A percentile compares a stretch with the other conserved stretches of the same genome.
phyloP scores from a whole-genome alignment of 37 sponge, comb jelly and placozoan genomes.

The Cliona cf. orientalis region DNA sequence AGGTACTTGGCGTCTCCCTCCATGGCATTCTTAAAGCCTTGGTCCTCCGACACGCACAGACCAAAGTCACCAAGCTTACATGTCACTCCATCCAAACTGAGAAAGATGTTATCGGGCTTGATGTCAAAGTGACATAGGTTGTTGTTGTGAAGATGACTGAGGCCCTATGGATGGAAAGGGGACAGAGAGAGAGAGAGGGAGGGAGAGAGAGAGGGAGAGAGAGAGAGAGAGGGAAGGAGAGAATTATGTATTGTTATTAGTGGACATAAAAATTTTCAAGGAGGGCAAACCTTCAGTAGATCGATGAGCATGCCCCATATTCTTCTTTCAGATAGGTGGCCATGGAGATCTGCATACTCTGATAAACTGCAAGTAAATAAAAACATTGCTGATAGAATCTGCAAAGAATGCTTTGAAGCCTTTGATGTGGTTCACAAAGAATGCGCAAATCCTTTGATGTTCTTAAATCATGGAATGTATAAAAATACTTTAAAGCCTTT shows the following conservation, averaged over 20 bases:
- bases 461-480: too few relatives aligned
- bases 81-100: conserved; percentile 42
- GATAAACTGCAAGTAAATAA: conserved; percentile 37
- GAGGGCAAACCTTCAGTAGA: conserved; percentile 34
- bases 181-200: not conserved
- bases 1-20: conserved; percentile 92
- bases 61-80: conserved; percentile 94
- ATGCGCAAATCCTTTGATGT: too few relatives aligned
- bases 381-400: too few relatives aligned
- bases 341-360: conserved; percentile 75
- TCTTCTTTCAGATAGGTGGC: conserved; percentile 39
- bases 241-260: not conserved
- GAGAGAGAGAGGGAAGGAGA: not conserved
- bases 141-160: conserved; percentile 86
- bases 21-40: conserved; percentile 29
- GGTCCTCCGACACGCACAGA: conserved; percentile 55
- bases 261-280: not conserved
- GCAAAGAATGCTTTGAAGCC: too few relatives aligned
- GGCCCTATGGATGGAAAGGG: conserved; percentile 55
- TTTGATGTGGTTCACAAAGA: too few relatives aligned
- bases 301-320: conserved; percentile 62
- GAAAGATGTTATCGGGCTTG: conserved; percentile 93
- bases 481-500: not conserved
- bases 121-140: conserved; percentile 89
- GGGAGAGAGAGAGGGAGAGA: not conserved